Evolutionary conservation across 2,113 vertebrate genomes (phyloP).

Genomic region (Percopsis transmontana): DNA sequence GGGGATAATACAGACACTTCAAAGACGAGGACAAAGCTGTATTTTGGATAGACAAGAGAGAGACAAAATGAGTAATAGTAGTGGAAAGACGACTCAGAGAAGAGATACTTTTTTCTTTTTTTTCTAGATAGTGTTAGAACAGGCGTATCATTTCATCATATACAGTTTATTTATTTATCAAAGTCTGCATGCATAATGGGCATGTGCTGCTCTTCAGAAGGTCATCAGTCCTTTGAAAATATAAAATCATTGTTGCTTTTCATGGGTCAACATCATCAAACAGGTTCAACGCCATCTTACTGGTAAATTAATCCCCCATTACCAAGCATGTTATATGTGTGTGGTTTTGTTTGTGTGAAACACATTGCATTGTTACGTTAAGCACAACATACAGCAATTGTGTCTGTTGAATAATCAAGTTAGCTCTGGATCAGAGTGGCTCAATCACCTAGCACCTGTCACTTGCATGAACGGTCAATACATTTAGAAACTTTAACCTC

Average conservation of each 20-base stretch:
- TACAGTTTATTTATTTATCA: neutral
- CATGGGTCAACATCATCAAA: neutral
- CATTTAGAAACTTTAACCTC: no score
- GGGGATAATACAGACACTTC: no score
- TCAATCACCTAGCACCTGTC: no score
- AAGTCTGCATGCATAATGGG: neutral
- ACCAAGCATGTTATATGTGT: neutral
- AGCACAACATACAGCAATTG: no score
- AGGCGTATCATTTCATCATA: neutral
- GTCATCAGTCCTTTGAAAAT: neutral
- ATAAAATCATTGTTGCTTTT: slow-evolving; percentile 2
- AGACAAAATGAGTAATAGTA: slow-evolving; percentile 4
- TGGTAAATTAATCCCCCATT: no score
- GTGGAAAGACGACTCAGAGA: neutral
- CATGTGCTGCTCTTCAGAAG: neutral
- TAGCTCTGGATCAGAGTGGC: no score
- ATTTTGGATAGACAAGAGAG: neutral
- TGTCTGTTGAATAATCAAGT: no score
- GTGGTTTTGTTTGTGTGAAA: neutral
- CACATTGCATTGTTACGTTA: neutral
- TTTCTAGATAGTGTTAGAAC: neutral
- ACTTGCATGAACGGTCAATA: no score
- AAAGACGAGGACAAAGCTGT: neutral
- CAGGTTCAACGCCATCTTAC: neutral
- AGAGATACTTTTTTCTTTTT: neutral